Evolutionary conservation across 2,797 vertebrate genomes (phyloP).

Genomic region (Chelon labrosus): DNA sequence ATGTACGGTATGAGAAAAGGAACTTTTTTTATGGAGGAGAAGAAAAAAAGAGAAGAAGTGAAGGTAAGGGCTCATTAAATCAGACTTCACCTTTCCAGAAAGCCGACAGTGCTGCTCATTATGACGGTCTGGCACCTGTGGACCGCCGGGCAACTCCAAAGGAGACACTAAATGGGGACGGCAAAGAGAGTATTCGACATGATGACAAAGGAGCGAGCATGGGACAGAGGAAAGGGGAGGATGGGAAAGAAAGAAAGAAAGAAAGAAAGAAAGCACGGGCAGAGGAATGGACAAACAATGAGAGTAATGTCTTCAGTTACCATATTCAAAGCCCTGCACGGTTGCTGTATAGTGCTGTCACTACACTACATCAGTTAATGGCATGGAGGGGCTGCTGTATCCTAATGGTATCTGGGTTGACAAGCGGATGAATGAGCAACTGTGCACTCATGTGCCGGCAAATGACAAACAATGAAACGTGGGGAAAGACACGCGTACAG

Average conservation of each 20-base stretch:
- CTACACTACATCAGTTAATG: conserved; percentile 51
- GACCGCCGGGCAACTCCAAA: conserved; percentile 38
- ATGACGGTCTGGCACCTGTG: conserved; percentile 47
- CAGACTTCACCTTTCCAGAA: conserved; percentile 33
- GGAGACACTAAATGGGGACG: conserved; percentile 30
- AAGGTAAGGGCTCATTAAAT: conserved; percentile 44
- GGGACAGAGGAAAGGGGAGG: neutral
- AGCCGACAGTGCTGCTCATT: conserved; percentile 47
- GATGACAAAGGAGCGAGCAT: conserved; percentile 29
- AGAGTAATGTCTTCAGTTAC: conserved; percentile 70
- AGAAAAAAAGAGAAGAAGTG: neutral
- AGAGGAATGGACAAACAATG: conserved; percentile 62
- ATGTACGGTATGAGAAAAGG: conserved; percentile 2
- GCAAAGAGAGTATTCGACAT: conserved; percentile 17
- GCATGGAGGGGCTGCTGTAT: conserved; percentile 17
- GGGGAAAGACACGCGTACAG: conserved; percentile 43
- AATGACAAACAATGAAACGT: conserved; percentile 65
- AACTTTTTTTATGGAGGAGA: neutral
- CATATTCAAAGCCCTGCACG: conserved; percentile 64
- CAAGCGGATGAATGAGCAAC: conserved; percentile 45
- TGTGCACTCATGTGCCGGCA: conserved; percentile 21
- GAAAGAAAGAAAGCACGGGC: neutral
- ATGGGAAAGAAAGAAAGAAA: neutral
- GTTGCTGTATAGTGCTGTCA: conserved; percentile 52
- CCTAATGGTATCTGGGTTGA: conserved; percentile 32